Evolutionary conservation across 2,888 invertebrate genomes (phyloP), one percentile per base, ranked within the genome.

Genomic region (Psylliodes chrysocephalus): DNA sequence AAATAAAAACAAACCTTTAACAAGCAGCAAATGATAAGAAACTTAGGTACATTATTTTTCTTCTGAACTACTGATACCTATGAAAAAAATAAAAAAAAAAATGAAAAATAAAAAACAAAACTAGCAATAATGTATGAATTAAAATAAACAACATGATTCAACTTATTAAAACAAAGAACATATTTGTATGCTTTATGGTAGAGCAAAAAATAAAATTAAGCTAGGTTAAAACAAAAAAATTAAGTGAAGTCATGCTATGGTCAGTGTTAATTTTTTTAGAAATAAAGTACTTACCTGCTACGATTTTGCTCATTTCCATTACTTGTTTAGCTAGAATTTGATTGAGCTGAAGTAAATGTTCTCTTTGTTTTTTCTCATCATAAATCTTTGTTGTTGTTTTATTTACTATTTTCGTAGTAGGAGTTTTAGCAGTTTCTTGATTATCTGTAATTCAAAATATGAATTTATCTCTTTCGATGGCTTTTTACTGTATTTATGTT

Each of bases 251-350:
- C n/a, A n/a, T n/a, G n/a, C n/a, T n/a, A n/a, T n/a, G n/a, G n/a
- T n/a, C n/a, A n/a, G n/a, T n/a, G n/a, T n/a, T n/a, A n/a, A n/a
- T n/a, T n/a, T n/a, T n/a, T n/a, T n/a, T n/a, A n/a, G n/a, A n/a
- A n/a, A n/a, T n/a, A n/a, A 44, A 53, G 1, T 40, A 44, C 88
- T 86, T 88, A 96, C 96, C 96, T 84, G 96, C 96, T 75, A 95
- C 95, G 81, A 94, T 92, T 87, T 95, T 94, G 85, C 95, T 95
- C 88, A 94, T 94, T 84, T 94, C 93, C 87, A 95, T 96, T 75
- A 96, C 96, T 86, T 94, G 93, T 82, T 93, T 92, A 66, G 96
- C 96, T 75, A 96, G 86, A 75, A 95, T 92, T 84, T 96, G 95
- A 85, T 94, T 94, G 76, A 96, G 86, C 80, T 94, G 94, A 67